Evolutionary conservation across 2,888 invertebrate species (phyloP).

Genomic region (Microctonus aethiopoides): DNA sequence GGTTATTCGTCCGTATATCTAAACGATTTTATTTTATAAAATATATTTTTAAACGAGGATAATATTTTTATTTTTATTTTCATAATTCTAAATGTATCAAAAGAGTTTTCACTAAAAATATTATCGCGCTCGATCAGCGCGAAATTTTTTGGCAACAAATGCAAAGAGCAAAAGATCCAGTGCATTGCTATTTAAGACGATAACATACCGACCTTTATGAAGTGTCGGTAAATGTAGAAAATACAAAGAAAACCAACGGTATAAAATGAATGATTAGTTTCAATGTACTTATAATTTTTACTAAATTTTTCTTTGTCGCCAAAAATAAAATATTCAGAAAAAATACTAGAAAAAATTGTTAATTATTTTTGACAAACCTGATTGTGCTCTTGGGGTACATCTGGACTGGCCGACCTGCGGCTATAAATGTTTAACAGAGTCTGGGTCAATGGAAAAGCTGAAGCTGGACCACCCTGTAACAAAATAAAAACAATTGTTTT

Average conservation of each 20-base stretch:
- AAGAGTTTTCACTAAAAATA: neutral
- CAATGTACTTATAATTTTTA: neutral
- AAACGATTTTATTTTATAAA: neutral
- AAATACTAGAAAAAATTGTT: too few relatives aligned
- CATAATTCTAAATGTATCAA: neutral
- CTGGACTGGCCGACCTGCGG: slow-evolving; percentile 64
- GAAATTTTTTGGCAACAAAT: neutral
- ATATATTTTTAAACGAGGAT: neutral
- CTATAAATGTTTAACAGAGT: slow-evolving; percentile 67
- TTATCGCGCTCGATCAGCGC: neutral
- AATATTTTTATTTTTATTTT: neutral
- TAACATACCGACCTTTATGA: slow-evolving; percentile 3
- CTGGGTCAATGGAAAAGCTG: slow-evolving; percentile 65
- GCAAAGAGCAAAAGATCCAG: neutral
- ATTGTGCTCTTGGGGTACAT: slow-evolving; percentile 59
- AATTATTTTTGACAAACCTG: too few relatives aligned
- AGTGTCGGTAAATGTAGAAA: slow-evolving; percentile 12
- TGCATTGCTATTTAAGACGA: neutral
- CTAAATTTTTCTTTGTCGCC: neutral
- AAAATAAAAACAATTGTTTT: neutral
- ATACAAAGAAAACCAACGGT: neutral
- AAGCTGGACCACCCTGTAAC: slow-evolving; percentile 60
- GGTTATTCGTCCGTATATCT: slow-evolving; percentile 5
- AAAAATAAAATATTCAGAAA: too few relatives aligned
- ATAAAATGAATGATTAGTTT: neutral